These are phyloP conservation scores for Cephus sareptanus DNA, from an alignment of 2,888 invertebrate genomes.

Conservation along the genomic window DNA sequence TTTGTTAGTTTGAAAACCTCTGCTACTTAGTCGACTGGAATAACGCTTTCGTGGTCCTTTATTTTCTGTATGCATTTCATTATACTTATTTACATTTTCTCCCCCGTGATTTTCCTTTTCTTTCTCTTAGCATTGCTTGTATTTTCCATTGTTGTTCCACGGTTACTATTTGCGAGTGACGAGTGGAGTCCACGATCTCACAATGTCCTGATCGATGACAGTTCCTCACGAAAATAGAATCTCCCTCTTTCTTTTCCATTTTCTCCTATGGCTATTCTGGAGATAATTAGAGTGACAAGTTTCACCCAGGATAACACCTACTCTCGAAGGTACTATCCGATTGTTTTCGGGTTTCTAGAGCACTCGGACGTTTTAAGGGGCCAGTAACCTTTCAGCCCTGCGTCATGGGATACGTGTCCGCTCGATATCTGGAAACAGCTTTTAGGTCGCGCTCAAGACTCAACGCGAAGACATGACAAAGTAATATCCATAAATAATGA, in stretches of 20 bases:
- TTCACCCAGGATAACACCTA: neutral
- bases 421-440: constrained; percentile 44
- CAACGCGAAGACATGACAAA: neutral
- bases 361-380: constrained; percentile 40
- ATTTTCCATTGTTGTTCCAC: neutral
- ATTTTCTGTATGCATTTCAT: neutral
- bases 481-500: neutral
- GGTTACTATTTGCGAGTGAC: neutral
- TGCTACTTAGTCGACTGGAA: neutral
- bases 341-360: constrained; percentile 43
- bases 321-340: neutral
- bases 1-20: neutral
- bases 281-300: neutral
- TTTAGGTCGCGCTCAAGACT: constrained; percentile 35
- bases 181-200: neutral
- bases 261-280: neutral
- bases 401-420: constrained; percentile 28
- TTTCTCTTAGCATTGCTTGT: neutral
- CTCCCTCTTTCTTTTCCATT: neutral
- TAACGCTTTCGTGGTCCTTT: neutral
- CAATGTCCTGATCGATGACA: neutral
- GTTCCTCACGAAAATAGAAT: constrained; percentile 31
- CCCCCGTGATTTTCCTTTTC: neutral
- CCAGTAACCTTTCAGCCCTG: constrained; percentile 36
- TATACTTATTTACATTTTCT: neutral